Base-by-base conservation (phyloP, 2,888 invertebrate species). In the Stenoptilia bipunctidactyla region DNA sequence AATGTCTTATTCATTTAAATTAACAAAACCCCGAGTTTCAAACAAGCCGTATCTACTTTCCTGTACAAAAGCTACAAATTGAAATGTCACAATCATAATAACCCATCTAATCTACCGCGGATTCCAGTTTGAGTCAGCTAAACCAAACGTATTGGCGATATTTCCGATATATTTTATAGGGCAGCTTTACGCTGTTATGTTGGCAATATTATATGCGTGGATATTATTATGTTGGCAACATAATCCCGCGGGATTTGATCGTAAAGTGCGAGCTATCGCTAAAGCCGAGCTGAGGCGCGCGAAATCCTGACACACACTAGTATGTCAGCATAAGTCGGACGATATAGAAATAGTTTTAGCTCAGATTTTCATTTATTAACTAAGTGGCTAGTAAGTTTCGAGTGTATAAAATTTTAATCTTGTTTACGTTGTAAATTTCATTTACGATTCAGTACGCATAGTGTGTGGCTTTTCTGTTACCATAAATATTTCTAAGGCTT, bases 111-210 rank as follows among this genome's bases (percentile, higher is more conserved):
- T 20, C 20, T 20, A 20, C 8, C 46, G 48, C 48, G 52, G 49
- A 53, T 58, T 64, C 63, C 66, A 61, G 60, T 53, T 55, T 54
- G 60, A 60, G 61, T 20, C 8, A 3, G 20, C 20, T 20, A 20
- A 20, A 20, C 20, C 20, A 8, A 5, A 20, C 8, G 52, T 65
- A 69, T 61, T 61, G 57, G 20, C 8, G 8, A 20, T 13, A 72
- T 75, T 70, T 70, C 69, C 77, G 70, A 77, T 79, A 77, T 79
- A 67, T 76, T 76, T 76, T 79, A 77, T 70, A 71, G 61, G 61
- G 51, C 67, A 60, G 77, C 76, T 80, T 73, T 76, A 73, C 76
- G 77, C 77, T 77, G 79, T 80, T 79, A 76, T 77, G 79, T 79
- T 76, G 79, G 75, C 79, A 73, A 59, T 62, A 58, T 80, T 77